Conservation (phyloP, 1,140 invertebrate species). For the Dendrolimus kikuchii region DNA sequence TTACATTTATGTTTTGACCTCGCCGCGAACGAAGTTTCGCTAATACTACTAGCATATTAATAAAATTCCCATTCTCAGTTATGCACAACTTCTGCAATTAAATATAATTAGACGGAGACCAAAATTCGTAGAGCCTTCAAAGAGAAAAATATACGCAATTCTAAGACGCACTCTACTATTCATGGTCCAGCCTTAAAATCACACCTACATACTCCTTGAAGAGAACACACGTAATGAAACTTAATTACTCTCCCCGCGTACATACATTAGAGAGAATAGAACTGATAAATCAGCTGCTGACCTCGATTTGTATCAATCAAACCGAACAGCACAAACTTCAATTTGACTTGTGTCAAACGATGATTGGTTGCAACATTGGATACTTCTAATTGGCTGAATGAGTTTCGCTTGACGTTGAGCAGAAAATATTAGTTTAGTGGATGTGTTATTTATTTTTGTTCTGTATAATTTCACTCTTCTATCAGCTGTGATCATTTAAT, state of each 20-base stretch:
- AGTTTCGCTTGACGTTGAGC: conserved; percentile 33
- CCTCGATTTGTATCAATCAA: conserved; percentile 63
- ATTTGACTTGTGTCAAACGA: conserved; percentile 64
- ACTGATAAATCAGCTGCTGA: conserved; percentile 56
- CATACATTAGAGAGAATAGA: conserved; percentile 13
- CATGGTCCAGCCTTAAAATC: too few species aligned
- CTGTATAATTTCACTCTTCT: background rate
- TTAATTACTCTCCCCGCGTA: conserved; percentile 14
- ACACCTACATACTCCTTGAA: too few species aligned
- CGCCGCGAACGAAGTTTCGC: too few species aligned
- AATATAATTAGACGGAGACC: too few species aligned
- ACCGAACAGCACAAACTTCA: conserved; percentile 48
- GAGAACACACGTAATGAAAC: conserved; percentile 13
- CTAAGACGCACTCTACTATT: too few species aligned
- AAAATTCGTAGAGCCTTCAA: too few species aligned
- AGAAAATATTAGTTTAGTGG: background rate
- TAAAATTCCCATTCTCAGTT: too few species aligned
- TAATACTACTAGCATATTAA: too few species aligned
- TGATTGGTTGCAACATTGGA: conserved; percentile 63
- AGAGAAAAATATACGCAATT: too few species aligned
- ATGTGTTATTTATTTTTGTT: conserved; percentile 7
- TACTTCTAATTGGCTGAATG: conserved; percentile 59
- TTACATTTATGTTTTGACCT: too few species aligned
- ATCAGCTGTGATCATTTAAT: background rate
- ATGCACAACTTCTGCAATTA: too few species aligned